Base-by-base conservation (phyloP, 2,113 vertebrate genomes). In the Megatriorchis doriae region DNA sequence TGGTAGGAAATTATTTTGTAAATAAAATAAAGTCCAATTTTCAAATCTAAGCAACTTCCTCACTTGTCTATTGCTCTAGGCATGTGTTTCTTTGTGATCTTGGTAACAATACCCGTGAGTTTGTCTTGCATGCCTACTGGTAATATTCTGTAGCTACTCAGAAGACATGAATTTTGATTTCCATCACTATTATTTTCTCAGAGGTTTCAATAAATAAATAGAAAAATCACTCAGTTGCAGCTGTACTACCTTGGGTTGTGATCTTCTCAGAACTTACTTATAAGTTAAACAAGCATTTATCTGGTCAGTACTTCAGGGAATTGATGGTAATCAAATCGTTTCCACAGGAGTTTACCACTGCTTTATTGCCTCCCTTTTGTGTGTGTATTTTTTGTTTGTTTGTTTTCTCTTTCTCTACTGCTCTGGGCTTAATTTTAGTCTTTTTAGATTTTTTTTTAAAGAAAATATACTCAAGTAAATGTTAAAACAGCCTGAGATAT, bases 311-410 rank as follows among this genome's bases (percentile, higher is more conserved):
- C 90, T 96, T 88, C 25, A 26, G 88, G 94, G 93, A 93, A 90
- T 73, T 90, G 89, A 83, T 77, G 77, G 62, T 95, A 97, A 94
- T 96, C 77, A 92, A 93, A 96, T 94, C 90, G 52, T 83, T 96
- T 97, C 93, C 75, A 85, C 78, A 79, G 73, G 88, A 94, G 78
- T n/a, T 75, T 93, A 72, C 81, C 87, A 83, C 78, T 82, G 78
- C 78, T 83, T 81, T 79, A 40, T 96, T 82, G 63, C 61, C 56
- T 81, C 0, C 6, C 13, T 90, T 86, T 67, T 92, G 11, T 84
- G 26, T 70, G 22, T 40, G 16, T 29, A 56, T 11, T 53, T 3
- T 31, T 43, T 29, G 27, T 23, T 48, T 48, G 50, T 27, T 53
- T 38, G 72, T 38, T 27, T 1, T 4, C 3, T 66, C 7, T 47